Conservation (phyloP, 2,888 invertebrate genomes). For the Athalia rosae region DNA sequence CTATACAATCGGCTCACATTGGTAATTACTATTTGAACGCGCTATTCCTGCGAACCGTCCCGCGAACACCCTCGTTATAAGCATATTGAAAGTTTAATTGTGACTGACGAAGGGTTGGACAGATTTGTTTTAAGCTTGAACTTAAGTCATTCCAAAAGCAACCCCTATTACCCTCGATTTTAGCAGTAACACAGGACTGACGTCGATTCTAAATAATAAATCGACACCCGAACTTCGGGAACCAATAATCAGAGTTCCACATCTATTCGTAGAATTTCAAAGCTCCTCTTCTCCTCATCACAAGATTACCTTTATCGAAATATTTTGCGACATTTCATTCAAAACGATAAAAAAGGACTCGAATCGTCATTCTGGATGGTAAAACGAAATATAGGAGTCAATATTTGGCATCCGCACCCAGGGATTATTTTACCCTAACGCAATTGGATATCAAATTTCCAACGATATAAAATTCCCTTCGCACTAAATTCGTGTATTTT, state of each 20-base stretch:
- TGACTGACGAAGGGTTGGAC: conserved; percentile 41
- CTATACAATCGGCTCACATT: not conserved
- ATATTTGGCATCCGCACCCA: too few relatives aligned
- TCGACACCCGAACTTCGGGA: conserved; percentile 25
- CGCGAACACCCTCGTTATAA: conserved; percentile 35
- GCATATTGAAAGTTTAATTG: conserved; percentile 40
- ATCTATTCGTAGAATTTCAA: too few relatives aligned
- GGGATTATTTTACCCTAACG: too few relatives aligned
- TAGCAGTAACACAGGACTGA: conserved; percentile 39
- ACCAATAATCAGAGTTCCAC: not conserved
- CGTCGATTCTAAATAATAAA: conserved; percentile 34
- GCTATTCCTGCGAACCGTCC: not conserved
- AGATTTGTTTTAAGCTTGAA: not conserved
- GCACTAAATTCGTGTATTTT: too few relatives aligned
- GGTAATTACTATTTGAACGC: conserved; percentile 8
- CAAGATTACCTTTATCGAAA: too few relatives aligned
- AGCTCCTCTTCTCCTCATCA: too few relatives aligned
- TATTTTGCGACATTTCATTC: too few relatives aligned
- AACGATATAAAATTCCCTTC: too few relatives aligned
- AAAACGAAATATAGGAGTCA: too few relatives aligned
- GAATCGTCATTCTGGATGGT: too few relatives aligned
- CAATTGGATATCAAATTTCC: too few relatives aligned
- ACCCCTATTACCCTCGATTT: conserved; percentile 33
- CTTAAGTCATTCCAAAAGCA: conserved; percentile 29
- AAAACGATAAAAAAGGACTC: too few relatives aligned